Evolutionary conservation across 2,113 vertebrate species (phyloP), one percentile per base, ranked within the genome.

Genomic region (Piaya cayana): DNA sequence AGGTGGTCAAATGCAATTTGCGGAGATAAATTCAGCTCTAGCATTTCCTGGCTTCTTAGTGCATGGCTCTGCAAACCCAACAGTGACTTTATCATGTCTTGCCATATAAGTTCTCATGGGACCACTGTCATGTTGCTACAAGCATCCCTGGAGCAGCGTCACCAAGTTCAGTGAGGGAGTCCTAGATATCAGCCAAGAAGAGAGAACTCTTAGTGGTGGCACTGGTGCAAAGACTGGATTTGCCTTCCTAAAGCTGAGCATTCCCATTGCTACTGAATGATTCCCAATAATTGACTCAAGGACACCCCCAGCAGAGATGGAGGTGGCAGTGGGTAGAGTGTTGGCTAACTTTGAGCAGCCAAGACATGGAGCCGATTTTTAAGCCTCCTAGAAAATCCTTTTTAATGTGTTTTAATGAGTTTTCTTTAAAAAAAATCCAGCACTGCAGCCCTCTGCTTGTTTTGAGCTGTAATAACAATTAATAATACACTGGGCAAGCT

Each of bases 261-360:
- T 84, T 83, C 34, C 42, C 52, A 32, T 45, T 2, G 2, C 52
- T 52, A 22, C 50, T 0, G 1, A 21, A 12, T 23, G 0, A 0
- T 63, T 62, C 9, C 12, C 50, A 74, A 6, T 8, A 43, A 58
- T 0, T 11, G 25, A 32, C 43, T 85, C 6, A 1, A 75, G 59
- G n/a, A 82, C 42, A 62, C 14, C 39, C 15, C 16, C 29, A 81
- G 59, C 15, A 81, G 45, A 76, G 25, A 67, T 2, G 13, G 34
- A 82, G 23, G 12, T 67, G 42, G 32, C 55, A 88, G 32, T 2
- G 3, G 42, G 37, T 21, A 89, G 47, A 70, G 5, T 49, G 27
- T 42, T 72, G 68, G 19, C 29, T 30, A 63, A 59, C 17, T 58
- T 75, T 71, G 1, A 3, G 29, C 49, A 91, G 52, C 32, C 26